These are phyloP conservation scores for Monomorium pharaonis DNA, from an alignment of 1,140 invertebrate genomes.

Conservation along the genomic window DNA sequence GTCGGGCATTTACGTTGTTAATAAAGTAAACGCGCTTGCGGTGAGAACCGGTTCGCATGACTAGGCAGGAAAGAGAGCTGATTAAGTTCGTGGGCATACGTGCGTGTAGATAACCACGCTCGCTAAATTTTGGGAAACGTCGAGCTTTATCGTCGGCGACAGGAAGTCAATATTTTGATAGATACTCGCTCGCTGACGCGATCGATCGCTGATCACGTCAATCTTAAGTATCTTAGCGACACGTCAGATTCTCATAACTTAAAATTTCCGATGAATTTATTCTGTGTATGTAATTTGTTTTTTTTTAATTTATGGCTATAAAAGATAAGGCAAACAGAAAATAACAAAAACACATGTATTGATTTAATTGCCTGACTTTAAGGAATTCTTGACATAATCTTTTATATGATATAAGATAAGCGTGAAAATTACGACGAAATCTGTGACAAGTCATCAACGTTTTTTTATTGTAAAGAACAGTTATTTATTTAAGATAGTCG, in stretches of 20 bases:
- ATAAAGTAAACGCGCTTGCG: slow-evolving; percentile 41
- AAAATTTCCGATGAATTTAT: slow-evolving; percentile 1
- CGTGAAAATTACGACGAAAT: neutral
- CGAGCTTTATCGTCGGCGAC: slow-evolving; percentile 42
- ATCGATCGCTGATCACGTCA: slow-evolving; percentile 23
- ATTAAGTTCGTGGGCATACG: slow-evolving; percentile 29
- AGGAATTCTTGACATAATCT: neutral
- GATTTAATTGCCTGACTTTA: neutral
- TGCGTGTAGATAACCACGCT: slow-evolving; percentile 28
- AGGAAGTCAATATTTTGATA: slow-evolving; percentile 70
- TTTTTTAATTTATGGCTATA: neutral
- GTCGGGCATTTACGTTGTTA: slow-evolving; percentile 19
- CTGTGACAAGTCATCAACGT: neutral
- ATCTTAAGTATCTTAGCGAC: neutral
- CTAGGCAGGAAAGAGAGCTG: slow-evolving; percentile 42
- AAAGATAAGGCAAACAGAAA: slow-evolving; percentile 17
- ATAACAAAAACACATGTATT: neutral
- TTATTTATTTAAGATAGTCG: too few species aligned
- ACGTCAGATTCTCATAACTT: neutral
- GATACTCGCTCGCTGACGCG: slow-evolving; percentile 12
- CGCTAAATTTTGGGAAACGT: slow-evolving; percentile 45
- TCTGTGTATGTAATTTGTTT: neutral
- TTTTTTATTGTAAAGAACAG: too few species aligned
- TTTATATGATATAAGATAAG: neutral
- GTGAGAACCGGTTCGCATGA: slow-evolving; percentile 45